Percentiles rank a stretch among this genome's conserved stretches.
Conservation (phyloP, 2,888 invertebrate species). For the Pseudeuparius sepicola region DNA sequence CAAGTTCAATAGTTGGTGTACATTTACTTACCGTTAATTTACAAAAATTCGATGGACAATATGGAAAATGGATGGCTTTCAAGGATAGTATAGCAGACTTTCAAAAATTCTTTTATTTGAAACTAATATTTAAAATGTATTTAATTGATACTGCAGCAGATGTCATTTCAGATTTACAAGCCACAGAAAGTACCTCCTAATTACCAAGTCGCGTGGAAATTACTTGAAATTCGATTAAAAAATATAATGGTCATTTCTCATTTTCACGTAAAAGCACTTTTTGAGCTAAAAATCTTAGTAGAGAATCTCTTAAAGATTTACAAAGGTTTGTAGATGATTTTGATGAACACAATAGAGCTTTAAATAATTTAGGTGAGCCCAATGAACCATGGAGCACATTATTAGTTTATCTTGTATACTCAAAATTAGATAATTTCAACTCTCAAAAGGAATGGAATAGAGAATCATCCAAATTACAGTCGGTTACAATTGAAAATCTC, state of each 20-base stretch:
- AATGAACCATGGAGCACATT: conserved; percentile 3
- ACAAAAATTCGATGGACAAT: not conserved
- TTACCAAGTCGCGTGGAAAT: conserved; percentile 4
- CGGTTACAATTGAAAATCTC: not conserved
- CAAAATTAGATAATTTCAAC: conserved; percentile 6
- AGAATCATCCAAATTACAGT: not conserved
- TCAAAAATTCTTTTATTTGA: conserved; percentile 4
- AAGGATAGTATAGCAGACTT: not conserved
- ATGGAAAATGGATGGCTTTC: not conserved
- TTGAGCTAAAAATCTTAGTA: conserved; percentile 5
- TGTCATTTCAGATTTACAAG: not conserved
- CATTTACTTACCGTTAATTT: conserved; percentile 1
- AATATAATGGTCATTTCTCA: conserved; percentile 3
- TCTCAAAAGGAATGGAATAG: conserved; percentile 7
- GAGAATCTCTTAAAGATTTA: not conserved
- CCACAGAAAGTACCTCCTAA: not conserved
- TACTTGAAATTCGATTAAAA: conserved; percentile 4
- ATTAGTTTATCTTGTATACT: conserved; percentile 5
- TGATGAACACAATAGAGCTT: not conserved
- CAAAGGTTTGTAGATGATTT: not conserved
- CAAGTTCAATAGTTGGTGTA: not conserved
- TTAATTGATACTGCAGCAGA: not conserved
- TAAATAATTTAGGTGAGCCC: conserved; percentile 1
- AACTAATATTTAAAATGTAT: no score
- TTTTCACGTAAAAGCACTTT: conserved; percentile 7